Evolutionary conservation across 2,888 invertebrate species (phyloP).

Genomic region (Lagria hirta): DNA sequence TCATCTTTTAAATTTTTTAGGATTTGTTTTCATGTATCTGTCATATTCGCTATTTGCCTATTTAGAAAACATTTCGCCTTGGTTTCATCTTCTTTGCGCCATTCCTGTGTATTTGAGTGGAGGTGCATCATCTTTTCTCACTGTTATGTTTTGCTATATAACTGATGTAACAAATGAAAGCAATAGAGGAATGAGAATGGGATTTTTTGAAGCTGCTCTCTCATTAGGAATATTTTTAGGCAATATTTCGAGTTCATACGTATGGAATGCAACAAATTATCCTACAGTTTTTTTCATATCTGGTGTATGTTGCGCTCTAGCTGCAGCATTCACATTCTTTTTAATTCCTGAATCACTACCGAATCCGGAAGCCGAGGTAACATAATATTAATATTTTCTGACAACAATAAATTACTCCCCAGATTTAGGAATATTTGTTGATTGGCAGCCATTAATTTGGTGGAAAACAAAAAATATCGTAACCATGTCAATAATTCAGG

Average conservation of each 20-base stretch:
- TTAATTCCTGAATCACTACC: slow-evolving; percentile 59
- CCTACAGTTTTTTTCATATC: slow-evolving; percentile 5
- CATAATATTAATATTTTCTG: too few species aligned
- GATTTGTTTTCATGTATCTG: slow-evolving; percentile 1
- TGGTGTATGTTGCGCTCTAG: slow-evolving; percentile 54
- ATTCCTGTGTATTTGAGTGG: slow-evolving; percentile 9
- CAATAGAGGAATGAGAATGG: slow-evolving; percentile 17
- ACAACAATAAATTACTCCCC: too few species aligned
- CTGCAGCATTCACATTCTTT: slow-evolving; percentile 56
- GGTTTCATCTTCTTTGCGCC: slow-evolving; percentile 7
- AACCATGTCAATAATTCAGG: too few species aligned
- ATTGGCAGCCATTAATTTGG: too few species aligned
- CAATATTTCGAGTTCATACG: slow-evolving; percentile 16
- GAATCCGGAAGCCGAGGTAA: slow-evolving; percentile 10
- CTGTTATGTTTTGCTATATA: slow-evolving; percentile 15
- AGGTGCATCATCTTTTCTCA: slow-evolving; percentile 8
- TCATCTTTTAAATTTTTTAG: too few species aligned
- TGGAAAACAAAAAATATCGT: too few species aligned
- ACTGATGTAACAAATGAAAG: slow-evolving; percentile 10
- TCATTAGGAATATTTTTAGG: slow-evolving; percentile 8
- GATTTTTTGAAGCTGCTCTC: slow-evolving; percentile 6
- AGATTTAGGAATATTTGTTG: too few species aligned
- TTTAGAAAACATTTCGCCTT: slow-evolving; percentile 13
- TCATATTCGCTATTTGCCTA: slow-evolving; percentile 1
- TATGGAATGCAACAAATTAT: slow-evolving; percentile 5